Conservation (phyloP, 2,888 invertebrate species). For the Oxystoma pomonae region DNA sequence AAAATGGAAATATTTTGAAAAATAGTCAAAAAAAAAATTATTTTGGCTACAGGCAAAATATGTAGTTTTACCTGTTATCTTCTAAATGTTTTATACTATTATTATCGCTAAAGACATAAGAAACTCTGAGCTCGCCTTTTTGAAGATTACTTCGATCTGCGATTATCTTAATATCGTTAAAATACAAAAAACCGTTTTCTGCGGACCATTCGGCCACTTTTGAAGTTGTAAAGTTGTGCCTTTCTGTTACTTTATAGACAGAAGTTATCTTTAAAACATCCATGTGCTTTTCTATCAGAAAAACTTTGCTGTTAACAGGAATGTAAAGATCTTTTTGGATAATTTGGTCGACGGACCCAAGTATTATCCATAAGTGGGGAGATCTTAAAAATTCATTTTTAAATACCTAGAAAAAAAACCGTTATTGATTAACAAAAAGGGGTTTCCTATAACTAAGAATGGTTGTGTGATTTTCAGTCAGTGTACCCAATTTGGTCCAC, state of each 20-base stretch:
- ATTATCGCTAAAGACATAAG: constrained; percentile 21
- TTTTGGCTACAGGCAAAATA: no score
- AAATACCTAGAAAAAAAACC: constrained; percentile 9
- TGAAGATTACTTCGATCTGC: constrained; percentile 16
- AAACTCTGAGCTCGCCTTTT: constrained; percentile 15
- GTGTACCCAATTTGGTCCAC: no score
- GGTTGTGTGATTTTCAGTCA: no score
- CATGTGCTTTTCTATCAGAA: constrained; percentile 10
- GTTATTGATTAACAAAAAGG: no score
- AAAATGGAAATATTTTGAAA: no score
- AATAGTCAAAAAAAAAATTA: no score
- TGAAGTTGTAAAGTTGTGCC: background rate
- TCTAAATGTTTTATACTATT: constrained; percentile 22
- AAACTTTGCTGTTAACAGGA: constrained; percentile 19
- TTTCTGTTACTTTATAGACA: constrained; percentile 16
- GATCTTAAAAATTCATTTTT: constrained; percentile 7
- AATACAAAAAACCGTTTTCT: constrained; percentile 11
- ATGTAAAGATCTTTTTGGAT: constrained; percentile 9
- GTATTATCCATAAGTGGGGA: constrained; percentile 21
- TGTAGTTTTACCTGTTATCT: constrained; percentile 26
- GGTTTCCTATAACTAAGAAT: no score
- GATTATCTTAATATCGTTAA: constrained; percentile 10
- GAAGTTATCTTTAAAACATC: constrained; percentile 4
- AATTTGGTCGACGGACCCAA: constrained; percentile 9
- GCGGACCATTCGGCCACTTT: constrained; percentile 7